Evolutionary conservation across 2,888 invertebrate genomes (phyloP).

Genomic region (Euplexia lucipara): DNA sequence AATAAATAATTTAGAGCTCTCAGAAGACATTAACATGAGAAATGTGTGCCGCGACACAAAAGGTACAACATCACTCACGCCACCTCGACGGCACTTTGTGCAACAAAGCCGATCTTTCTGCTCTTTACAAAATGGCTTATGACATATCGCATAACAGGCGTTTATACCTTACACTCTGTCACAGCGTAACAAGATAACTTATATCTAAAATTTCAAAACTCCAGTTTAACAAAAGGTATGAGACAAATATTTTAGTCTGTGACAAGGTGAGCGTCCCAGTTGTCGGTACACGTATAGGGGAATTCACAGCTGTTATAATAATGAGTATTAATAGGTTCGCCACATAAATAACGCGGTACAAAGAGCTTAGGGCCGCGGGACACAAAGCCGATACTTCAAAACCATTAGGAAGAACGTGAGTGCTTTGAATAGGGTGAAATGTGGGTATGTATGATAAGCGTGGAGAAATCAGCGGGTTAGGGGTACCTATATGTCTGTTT

Average conservation of each 20-base stretch:
- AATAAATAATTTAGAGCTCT: constrained; percentile 73
- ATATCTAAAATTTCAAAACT: constrained; percentile 5
- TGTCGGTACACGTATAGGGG: constrained; percentile 59
- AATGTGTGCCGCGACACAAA: constrained; percentile 70
- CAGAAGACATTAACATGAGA: constrained; percentile 72
- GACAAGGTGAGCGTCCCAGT: constrained; percentile 59
- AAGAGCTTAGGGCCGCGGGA: constrained; percentile 71
- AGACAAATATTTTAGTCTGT: constrained; percentile 53
- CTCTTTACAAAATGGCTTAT: constrained; percentile 71
- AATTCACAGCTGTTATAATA: constrained; percentile 74
- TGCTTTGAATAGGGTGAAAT: constrained; percentile 57
- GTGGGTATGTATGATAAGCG: constrained; percentile 32
- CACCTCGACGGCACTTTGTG: constrained; percentile 74
- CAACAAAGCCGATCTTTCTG: constrained; percentile 75
- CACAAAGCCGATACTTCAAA: constrained; percentile 82
- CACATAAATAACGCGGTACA: constrained; percentile 78
- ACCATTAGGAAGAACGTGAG: constrained; percentile 75
- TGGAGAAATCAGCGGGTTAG: constrained; percentile 21
- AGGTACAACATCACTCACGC: constrained; percentile 73
- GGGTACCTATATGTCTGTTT: constrained; percentile 30
- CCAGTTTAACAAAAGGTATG: constrained; percentile 34
- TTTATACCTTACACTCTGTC: constrained; percentile 58
- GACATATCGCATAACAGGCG: constrained; percentile 63
- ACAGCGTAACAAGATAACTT: constrained; percentile 54
- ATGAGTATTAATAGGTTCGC: constrained; percentile 79